A percentile compares a stretch with the other conserved stretches of the same genome.
phyloP scores from a whole-genome alignment of 2,113 vertebrate species.

The Thryonomys swinderianus region DNA sequence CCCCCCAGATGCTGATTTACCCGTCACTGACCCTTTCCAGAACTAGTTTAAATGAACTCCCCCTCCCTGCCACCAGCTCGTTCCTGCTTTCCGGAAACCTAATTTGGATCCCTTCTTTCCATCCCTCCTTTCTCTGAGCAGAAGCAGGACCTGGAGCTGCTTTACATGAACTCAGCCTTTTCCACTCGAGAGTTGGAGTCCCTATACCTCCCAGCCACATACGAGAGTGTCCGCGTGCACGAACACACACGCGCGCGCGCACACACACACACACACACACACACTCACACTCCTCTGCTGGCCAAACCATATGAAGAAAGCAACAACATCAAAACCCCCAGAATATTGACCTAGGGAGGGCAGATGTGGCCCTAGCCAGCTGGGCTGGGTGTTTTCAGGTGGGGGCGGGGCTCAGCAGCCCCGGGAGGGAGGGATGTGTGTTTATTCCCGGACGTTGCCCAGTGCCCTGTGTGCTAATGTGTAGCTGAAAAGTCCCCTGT shows the following conservation, averaged over 20 bases:
- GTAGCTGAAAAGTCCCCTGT: constrained; percentile 63
- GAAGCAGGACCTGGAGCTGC: background rate
- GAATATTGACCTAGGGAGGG: background rate
- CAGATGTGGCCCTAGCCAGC: constrained; percentile 5
- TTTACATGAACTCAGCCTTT: background rate
- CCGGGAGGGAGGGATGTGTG: constrained; percentile 48
- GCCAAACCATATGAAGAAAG: background rate
- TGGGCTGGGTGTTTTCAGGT: background rate
- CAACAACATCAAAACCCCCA: background rate
- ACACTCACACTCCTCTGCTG: background rate
- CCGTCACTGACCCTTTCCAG: background rate
- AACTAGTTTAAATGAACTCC: background rate
- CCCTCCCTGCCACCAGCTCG: no score
- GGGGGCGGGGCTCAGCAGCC: constrained; percentile 16
- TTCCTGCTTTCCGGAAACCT: background rate
- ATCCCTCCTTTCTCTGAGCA: background rate
- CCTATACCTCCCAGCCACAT: background rate
- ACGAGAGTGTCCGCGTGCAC: fast-evolving
- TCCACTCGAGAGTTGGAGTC: background rate
- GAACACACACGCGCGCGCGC: background rate
- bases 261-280: background rate
- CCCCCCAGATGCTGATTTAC: background rate
- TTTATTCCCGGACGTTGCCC: constrained; percentile 69
- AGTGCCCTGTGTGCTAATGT: constrained; percentile 74
- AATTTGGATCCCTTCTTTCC: background rate